A percentile compares a stretch with the other conserved stretches of the same genome.
phyloP scores from a whole-genome alignment of 53 echinoderm and acorn worm species.

The Henricia sp. region DNA sequence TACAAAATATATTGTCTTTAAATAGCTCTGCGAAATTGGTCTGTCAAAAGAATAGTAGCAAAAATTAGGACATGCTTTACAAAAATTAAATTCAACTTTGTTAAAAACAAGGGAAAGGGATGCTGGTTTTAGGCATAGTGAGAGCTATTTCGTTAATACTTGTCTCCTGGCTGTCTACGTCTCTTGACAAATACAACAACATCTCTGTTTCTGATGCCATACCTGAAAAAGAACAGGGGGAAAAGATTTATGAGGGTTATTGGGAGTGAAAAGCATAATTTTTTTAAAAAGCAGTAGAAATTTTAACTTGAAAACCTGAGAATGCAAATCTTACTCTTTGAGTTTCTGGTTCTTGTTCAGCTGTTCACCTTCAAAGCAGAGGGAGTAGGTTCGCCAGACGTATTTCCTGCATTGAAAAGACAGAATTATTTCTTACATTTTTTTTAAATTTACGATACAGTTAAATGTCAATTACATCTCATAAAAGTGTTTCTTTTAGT shows the following conservation, averaged over 20 bases:
- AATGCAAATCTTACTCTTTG: slow-evolving; percentile 80
- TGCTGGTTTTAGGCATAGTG: neutral
- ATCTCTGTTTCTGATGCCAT: slow-evolving; percentile 84
- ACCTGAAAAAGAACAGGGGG: slow-evolving; percentile 36
- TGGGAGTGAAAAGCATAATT: neutral
- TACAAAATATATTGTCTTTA: too few species aligned
- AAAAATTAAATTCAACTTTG: neutral
- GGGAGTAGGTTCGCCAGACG: slow-evolving; percentile 89
- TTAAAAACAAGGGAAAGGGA: neutral
- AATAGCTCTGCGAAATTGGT: too few species aligned
- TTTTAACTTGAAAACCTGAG: neutral
- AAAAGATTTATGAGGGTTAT: neutral
- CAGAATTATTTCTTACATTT: too few species aligned
- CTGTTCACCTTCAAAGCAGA: slow-evolving; percentile 84
- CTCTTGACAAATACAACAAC: slow-evolving; percentile 80
- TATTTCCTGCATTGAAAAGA: too few species aligned
- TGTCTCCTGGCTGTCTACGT: slow-evolving; percentile 43
- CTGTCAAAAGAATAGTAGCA: slow-evolving; percentile 33
- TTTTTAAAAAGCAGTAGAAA: neutral
- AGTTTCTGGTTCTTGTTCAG: slow-evolving; percentile 80
- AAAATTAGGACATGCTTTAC: slow-evolving; percentile 10
- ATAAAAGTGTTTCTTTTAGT: too few species aligned
- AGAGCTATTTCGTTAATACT: slow-evolving; percentile 23
- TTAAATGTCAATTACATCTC: too few species aligned
- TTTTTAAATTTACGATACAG: too few species aligned